Percentiles rank a stretch among this genome's conserved stretches.
Evolutionary conservation across 92 coral and sea anemone genomes (phyloP).

Genomic region (Palythoa grandis): DNA sequence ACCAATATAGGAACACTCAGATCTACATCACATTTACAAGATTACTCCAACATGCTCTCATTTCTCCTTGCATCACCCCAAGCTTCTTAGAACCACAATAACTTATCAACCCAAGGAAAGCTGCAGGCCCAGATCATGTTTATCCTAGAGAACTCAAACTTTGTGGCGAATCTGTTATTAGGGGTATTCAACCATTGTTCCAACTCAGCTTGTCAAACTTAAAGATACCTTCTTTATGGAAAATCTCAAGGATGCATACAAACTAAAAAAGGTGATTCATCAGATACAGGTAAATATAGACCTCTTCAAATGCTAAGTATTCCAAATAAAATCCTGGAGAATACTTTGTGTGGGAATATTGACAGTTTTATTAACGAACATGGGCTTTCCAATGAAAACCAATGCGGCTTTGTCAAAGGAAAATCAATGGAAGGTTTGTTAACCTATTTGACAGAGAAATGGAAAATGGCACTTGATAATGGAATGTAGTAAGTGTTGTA

Average conservation of each 20-base stretch:
- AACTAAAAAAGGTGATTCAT: slow-evolving; percentile 56
- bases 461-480: slow-evolving; percentile 64
- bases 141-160: slow-evolving; percentile 56
- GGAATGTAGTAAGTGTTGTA: slow-evolving; percentile 53
- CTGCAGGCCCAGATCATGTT: slow-evolving; percentile 54
- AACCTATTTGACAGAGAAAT: slow-evolving; percentile 38
- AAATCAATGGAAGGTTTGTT: neutral
- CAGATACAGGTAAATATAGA: slow-evolving; percentile 33
- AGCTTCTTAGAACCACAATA: slow-evolving; percentile 25
- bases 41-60: slow-evolving; percentile 54
- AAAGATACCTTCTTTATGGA: slow-evolving; percentile 60
- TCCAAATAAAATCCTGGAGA: neutral
- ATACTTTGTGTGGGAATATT: neutral
- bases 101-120: slow-evolving; percentile 62
- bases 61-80: slow-evolving; percentile 24
- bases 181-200: slow-evolving; percentile 45
- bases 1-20: neutral
- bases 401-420: neutral
- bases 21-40: slow-evolving; percentile 20
- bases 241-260: slow-evolving; percentile 60
- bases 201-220: slow-evolving; percentile 47
- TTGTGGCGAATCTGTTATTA: slow-evolving; percentile 40
- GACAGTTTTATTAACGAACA: neutral
- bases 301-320: neutral
- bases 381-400: slow-evolving; percentile 4